phyloP scores from a whole-genome alignment of 1,140 invertebrate genomes.

The Euwallacea fornicatus region DNA sequence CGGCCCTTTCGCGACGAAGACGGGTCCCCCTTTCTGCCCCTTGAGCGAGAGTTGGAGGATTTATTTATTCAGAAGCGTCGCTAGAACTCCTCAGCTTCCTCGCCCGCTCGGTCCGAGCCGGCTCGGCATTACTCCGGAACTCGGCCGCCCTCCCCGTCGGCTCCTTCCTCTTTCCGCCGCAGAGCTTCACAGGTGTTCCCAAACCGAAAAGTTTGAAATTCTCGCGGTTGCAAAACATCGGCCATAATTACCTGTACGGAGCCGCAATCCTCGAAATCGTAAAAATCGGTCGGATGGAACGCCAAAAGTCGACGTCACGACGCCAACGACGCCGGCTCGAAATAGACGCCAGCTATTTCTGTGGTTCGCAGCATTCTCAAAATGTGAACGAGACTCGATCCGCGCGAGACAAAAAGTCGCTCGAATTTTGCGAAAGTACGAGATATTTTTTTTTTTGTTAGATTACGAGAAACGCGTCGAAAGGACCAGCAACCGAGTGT shows the following conservation, averaged over 20 bases:
- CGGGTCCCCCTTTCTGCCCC: too few species aligned
- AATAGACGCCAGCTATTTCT: constrained; percentile 47
- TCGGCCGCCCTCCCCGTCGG: too few species aligned
- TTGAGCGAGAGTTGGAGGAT: too few species aligned
- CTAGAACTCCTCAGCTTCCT: too few species aligned
- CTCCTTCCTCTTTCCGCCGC: too few species aligned
- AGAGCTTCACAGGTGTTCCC: not conserved
- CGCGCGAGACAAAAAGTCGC: constrained; percentile 12
- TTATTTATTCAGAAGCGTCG: too few species aligned
- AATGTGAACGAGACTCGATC: constrained; percentile 39
- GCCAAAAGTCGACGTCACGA: constrained; percentile 39
- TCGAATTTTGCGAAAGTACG: constrained; percentile 19
- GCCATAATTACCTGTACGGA: constrained; percentile 9
- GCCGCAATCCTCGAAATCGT: constrained; percentile 16
- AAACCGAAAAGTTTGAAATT: too few species aligned
- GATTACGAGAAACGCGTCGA: too few species aligned
- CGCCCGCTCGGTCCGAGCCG: too few species aligned
- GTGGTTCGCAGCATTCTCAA: constrained; percentile 44
- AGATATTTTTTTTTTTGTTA: constrained; percentile 2
- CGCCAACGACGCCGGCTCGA: constrained; percentile 32
- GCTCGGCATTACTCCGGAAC: too few species aligned
- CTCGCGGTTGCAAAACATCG: not conserved
- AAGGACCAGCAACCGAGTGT: too few species aligned
- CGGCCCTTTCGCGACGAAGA: too few species aligned
- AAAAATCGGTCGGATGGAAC: constrained; percentile 21